Base-by-base conservation (phyloP, 1,140 invertebrate species). In the Bombus sibiricus region DNA sequence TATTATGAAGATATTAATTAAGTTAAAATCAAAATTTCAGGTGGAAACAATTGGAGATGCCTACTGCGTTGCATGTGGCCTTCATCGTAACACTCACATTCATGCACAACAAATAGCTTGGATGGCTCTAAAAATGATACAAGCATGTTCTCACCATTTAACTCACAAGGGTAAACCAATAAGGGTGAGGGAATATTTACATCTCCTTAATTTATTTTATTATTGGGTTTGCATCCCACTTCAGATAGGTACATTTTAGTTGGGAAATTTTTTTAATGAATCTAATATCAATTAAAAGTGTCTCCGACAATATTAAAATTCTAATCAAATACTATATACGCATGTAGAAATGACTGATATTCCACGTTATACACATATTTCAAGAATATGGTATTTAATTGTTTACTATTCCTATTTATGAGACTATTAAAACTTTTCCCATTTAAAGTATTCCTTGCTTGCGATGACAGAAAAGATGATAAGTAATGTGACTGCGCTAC, bases 21-120 rank as follows among this genome's bases (percentile, higher is more conserved):
- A 59, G n/a, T 37, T 3, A 25, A 75, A n/a, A 71, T 28, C 6
- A 68, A 68, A 28, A 75, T 74, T 74, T 13, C 39, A 98, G 98
- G 98, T 99, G 81, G 99, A 99, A 95, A 99, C 98, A 62, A 98
- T 98, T 90, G 98, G 98, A 0, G 98, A 99, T 95, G 98, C 98
- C 1, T 99, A 99, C 94, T 99, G 98, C 94, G 98, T 99, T 6
- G 98, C 98, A 1, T 98, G 98, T 85, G 98, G 98, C 4, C 95
- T 99, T 15, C 98, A 99, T 93, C 97, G 97, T 89, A 96, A 96
- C 87, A 98, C 97, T 62, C 95, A 95, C 32, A 98, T 97, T 72
- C 98, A 99, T 94, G 98, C 98, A 15, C 98, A 98, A 83, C 98
- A 98, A 95, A 98, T 99, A 57, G 98, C 98, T 37, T 99, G 98